Conservation (phyloP, 2,797 vertebrate species). For the Sebastes reedi region DNA sequence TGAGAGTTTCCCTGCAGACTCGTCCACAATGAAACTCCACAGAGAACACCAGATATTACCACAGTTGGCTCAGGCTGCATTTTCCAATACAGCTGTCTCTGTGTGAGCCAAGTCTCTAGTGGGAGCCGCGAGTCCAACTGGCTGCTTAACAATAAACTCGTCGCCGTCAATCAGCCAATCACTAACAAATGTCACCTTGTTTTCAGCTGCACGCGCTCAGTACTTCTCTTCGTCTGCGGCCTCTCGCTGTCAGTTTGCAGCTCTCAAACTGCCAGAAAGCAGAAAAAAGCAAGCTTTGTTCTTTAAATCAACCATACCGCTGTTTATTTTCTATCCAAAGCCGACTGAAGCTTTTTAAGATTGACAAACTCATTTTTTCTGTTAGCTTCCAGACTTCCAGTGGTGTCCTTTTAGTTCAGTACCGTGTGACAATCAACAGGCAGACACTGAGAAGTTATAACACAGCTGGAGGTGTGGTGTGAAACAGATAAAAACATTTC, state of each 20-base stretch:
- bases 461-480: not conserved
- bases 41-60: conserved; percentile 40
- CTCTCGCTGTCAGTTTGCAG: conserved; percentile 56
- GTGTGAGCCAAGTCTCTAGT: conserved; percentile 35
- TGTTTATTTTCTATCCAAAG: conserved; percentile 34
- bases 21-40: conserved; percentile 22
- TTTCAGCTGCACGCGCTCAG: conserved; percentile 48
- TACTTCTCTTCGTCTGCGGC: conserved; percentile 19
- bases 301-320: not conserved
- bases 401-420: not conserved
- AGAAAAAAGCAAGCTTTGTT: conserved; percentile 53
- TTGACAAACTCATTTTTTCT: conserved; percentile 21
- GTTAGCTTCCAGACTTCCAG: conserved; percentile 7
- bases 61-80: conserved; percentile 24
- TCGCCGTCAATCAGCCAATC: conserved; percentile 55
- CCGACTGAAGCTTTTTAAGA: not conserved
- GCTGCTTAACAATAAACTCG: conserved; percentile 60
- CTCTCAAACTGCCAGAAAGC: conserved; percentile 45
- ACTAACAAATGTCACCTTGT: conserved; percentile 57
- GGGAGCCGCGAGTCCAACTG: conserved; percentile 59
- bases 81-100: conserved; percentile 56
- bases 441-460: not conserved
- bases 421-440: not conserved
- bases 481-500: not conserved
- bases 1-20: conserved; percentile 37